phyloP scores from a whole-genome alignment of 2,797 vertebrate genomes.

The Anguilla anguilla region DNA sequence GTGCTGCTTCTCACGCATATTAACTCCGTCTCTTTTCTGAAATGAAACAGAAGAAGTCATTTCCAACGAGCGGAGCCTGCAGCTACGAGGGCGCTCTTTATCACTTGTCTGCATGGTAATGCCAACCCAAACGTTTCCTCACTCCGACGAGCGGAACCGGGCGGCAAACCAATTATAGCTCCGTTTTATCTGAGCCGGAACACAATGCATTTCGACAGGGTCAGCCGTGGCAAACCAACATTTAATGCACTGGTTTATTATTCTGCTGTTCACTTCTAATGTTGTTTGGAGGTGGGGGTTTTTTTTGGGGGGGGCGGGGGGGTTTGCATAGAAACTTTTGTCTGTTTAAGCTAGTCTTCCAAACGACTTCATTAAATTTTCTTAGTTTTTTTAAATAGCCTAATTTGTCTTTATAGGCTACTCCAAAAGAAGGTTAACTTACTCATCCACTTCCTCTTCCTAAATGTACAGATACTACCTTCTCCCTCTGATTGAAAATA shows the following conservation, averaged over 20 bases:
- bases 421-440: constrained; percentile 63
- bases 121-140: constrained; percentile 60
- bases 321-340: constrained; percentile 7
- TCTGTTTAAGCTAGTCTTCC: background rate
- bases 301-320: background rate
- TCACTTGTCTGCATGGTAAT: constrained; percentile 58
- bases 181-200: constrained; percentile 63
- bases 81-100: constrained; percentile 54
- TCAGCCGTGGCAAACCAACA: constrained; percentile 61
- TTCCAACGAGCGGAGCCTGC: constrained; percentile 54
- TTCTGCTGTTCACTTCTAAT: constrained; percentile 1
- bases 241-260: constrained; percentile 54
- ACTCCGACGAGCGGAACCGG: constrained; percentile 59
- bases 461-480: background rate
- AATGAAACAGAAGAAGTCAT: constrained; percentile 34
- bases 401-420: constrained; percentile 66
- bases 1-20: constrained; percentile 14
- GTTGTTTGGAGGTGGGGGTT: background rate
- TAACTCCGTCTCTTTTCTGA: constrained; percentile 8
- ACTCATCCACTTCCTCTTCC: constrained; percentile 59
- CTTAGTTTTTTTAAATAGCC: constrained; percentile 59
- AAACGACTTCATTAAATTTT: constrained; percentile 52
- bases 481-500: constrained; percentile 58
- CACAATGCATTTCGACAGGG: constrained; percentile 60
- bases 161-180: constrained; percentile 72